Base-by-base conservation (phyloP, 2,797 vertebrate genomes). In the Microctenopoma steveboyesi region DNA sequence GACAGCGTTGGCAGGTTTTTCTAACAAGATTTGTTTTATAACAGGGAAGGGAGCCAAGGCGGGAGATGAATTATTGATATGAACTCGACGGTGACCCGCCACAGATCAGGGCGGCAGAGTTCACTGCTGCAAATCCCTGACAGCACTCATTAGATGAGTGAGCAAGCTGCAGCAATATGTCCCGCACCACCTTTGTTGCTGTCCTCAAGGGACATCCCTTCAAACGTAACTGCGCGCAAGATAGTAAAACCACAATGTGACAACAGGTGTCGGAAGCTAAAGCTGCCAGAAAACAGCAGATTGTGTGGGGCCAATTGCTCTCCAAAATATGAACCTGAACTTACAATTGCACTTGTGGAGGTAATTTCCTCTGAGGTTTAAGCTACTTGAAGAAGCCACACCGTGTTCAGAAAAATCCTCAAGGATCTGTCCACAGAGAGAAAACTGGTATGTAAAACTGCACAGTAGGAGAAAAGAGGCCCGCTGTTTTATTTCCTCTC, bases 41-140 rank as follows among this genome's bases (percentile, higher is more conserved):
- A 84, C 72, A 60, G 65, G 46, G 65, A 75, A 72, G 76, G 75
- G 83, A 82, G 71, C 69, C 68, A 81, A 79, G 86, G 74, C 52
- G 72, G 66, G 8, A 46, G 77, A 90, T 93, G 87, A 92, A 91
- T 93, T 92, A 93, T 92, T 93, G 91, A 93, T 89, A 84, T 72
- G 63, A 87, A 88, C 89, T 81, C 66, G 25, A 52, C 61, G 64
- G 79, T 90, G 89, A 92, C 89, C 86, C 22, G 76, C 80, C 80
- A 73, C 81, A 85, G 85, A 89, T 79, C 78, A 79, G 82, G 85
- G 84, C 62, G 40, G 76, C 72, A 77, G 79, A 84, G 90, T 91
- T 91, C 85, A 90, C 74, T 47, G 62, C 76, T 72, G 78, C 75
- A 80, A 85, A 91, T 88, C 86, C 79, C 69, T 85, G 85, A 79